A percentile compares a stretch with the other conserved stretches of the same genome.
Conservation (phyloP, 2,113 vertebrate genomes). For the Lanius ludovicianus region DNA sequence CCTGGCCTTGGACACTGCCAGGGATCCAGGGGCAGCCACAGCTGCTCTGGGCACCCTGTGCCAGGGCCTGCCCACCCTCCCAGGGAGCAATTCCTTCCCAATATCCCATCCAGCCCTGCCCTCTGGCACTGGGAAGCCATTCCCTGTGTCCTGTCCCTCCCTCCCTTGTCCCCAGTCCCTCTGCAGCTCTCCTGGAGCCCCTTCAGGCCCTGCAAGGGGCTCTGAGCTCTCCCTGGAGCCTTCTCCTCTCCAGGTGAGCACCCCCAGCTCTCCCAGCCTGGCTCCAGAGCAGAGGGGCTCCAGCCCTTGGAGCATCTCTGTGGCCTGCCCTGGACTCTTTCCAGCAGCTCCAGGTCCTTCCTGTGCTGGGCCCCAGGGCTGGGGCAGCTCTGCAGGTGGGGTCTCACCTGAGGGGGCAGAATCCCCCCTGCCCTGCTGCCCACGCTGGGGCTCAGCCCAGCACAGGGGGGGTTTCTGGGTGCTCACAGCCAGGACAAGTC, state of each 20-base stretch:
- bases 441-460: background rate
- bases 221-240: background rate
- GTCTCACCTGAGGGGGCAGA: background rate
- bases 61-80: background rate
- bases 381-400: background rate
- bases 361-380: background rate
- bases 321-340: rapidly evolving
- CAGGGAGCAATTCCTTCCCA: background rate
- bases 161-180: background rate
- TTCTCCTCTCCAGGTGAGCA: background rate
- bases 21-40: no score
- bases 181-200: background rate
- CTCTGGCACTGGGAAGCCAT: background rate
- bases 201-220: background rate
- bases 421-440: background rate
- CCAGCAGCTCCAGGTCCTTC: background rate
- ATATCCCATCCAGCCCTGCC: rapidly evolving
- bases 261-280: background rate
- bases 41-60: no score
- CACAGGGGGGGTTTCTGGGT: background rate
- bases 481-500: rapidly evolving
- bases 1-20: no score
- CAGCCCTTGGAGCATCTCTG: rapidly evolving
- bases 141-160: rapidly evolving
- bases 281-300: background rate